Evolutionary conservation across 2,797 vertebrate genomes (phyloP).

Genomic region (Pristis pectinata): DNA sequence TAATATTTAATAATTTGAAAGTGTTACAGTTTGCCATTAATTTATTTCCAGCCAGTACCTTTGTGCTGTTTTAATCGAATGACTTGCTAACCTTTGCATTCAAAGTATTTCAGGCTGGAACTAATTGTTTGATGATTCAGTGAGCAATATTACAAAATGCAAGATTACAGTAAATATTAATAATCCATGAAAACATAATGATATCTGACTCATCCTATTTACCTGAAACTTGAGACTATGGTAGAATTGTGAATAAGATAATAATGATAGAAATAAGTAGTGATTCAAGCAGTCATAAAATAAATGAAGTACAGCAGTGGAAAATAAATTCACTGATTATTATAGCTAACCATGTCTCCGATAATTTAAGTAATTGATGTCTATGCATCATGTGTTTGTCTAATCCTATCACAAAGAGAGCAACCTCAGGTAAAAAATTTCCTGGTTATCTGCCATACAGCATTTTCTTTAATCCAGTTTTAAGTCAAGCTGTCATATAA

Average conservation of each 20-base stretch:
- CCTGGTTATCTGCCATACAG: background rate
- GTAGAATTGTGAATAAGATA: background rate
- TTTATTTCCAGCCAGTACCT: background rate
- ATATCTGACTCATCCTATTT: background rate
- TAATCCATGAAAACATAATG: background rate
- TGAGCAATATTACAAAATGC: background rate
- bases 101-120: background rate
- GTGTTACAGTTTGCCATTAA: background rate
- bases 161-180: constrained; percentile 32
- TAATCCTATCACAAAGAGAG: background rate
- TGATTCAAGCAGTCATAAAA: constrained; percentile 29
- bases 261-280: background rate
- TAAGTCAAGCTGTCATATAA: background rate
- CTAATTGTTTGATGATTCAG: constrained; percentile 15
- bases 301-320: background rate
- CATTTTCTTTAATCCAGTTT: background rate
- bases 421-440: background rate
- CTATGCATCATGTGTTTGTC: background rate
- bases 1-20: background rate
- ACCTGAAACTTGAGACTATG: background rate
- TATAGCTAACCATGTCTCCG: background rate
- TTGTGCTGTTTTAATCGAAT: background rate
- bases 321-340: constrained; percentile 18
- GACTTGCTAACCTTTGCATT: background rate
- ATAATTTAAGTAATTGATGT: constrained; percentile 3